A percentile compares a stretch with the other conserved stretches of the same genome.
Evolutionary conservation across 2,113 vertebrate genomes (phyloP).

Genomic region (Anoura caudifer): DNA sequence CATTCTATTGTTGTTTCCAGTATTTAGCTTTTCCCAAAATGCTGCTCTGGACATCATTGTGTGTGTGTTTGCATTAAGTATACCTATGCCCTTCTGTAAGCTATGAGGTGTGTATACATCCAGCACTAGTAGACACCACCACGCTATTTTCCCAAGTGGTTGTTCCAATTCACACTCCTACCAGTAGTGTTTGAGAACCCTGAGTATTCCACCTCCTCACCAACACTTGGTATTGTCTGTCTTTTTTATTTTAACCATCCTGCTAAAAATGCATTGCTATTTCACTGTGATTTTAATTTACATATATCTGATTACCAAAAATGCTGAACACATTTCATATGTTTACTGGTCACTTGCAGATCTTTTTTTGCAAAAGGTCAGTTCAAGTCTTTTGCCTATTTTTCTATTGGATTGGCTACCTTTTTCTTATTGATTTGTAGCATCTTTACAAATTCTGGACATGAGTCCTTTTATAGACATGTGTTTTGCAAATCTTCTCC

Average conservation of each 20-base stretch:
- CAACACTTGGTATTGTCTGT: not conserved
- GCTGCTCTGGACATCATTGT: not conserved
- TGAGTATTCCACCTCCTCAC: not conserved
- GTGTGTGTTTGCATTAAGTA: not conserved
- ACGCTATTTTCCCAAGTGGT: not conserved
- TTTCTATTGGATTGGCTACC: not conserved
- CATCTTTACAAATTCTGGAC: not conserved
- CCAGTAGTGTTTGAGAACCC: not conserved
- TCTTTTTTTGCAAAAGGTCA: constrained; percentile 3
- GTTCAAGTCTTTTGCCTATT: not conserved
- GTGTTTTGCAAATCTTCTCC: constrained; percentile 16
- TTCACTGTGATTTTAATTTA: not conserved
- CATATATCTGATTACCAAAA: not conserved
- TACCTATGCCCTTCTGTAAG: not conserved
- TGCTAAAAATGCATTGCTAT: not conserved
- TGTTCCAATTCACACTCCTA: not conserved
- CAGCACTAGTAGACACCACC: not conserved
- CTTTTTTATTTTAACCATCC: not conserved
- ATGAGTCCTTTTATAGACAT: not conserved
- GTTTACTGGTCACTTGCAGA: not conserved
- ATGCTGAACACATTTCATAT: not conserved
- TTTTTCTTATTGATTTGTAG: not conserved
- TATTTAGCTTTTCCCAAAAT: not conserved
- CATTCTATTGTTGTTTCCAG: not conserved
- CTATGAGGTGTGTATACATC: not conserved